Evolutionary conservation across 2,888 invertebrate species (phyloP).

Genomic region (Selenia dentaria): DNA sequence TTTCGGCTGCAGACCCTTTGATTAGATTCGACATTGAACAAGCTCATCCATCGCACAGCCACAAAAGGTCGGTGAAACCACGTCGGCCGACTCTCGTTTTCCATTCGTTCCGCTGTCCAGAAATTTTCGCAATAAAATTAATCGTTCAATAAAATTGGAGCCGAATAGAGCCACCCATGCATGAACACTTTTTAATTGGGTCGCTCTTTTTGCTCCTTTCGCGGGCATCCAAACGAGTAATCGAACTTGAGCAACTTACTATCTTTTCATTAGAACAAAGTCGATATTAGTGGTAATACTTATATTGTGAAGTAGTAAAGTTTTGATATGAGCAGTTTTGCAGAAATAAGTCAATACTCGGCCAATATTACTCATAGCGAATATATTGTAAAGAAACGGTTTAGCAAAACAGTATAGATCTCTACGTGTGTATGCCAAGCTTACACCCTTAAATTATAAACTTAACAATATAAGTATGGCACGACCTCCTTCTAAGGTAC

Average conservation of each 20-base stretch:
- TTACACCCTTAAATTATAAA: no score
- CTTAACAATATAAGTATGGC: no score
- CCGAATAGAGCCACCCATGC: slow-evolving; percentile 77
- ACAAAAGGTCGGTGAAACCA: slow-evolving; percentile 69
- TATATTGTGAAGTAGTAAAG: slow-evolving; percentile 15
- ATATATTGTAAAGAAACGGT: no score
- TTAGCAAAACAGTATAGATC: no score
- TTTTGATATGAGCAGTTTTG: no score
- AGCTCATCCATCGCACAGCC: slow-evolving; percentile 69
- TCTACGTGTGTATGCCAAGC: no score
- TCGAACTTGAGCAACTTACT: slow-evolving; percentile 67
- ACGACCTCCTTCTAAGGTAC: no score
- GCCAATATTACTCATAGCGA: no score
- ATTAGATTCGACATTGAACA: slow-evolving; percentile 69
- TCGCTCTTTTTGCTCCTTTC: slow-evolving; percentile 72
- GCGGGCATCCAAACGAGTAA: slow-evolving; percentile 67
- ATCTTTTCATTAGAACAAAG: slow-evolving; percentile 32
- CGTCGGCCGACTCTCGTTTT: slow-evolving; percentile 62
- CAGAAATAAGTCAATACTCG: no score
- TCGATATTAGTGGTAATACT: slow-evolving; percentile 11
- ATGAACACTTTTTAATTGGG: slow-evolving; percentile 83
- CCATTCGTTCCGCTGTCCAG: slow-evolving; percentile 81
- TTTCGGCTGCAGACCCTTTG: slow-evolving; percentile 62
- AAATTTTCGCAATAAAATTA: slow-evolving; percentile 83
- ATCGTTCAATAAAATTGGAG: slow-evolving; percentile 81